phyloP scores from a whole-genome alignment of 2,797 vertebrate species.

The Smutsia gigantea region DNA sequence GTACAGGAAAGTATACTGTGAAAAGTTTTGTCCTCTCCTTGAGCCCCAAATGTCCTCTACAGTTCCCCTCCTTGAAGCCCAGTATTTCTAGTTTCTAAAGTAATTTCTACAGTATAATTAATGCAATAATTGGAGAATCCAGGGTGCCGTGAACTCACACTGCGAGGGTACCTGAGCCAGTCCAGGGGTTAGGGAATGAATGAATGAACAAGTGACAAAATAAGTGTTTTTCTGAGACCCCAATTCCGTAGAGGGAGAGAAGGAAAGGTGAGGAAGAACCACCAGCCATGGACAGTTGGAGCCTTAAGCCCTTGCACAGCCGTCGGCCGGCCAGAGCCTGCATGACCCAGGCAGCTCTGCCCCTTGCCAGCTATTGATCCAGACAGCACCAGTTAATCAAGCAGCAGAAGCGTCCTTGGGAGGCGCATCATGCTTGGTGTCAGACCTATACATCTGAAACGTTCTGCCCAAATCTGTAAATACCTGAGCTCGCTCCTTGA shows the following conservation, averaged over 20 bases:
- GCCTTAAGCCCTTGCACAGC: not conserved
- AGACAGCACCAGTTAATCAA: not conserved
- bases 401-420: not conserved
- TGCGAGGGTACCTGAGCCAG: not conserved
- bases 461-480: not conserved
- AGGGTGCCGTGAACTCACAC: not conserved
- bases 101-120: not conserved
- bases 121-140: not conserved
- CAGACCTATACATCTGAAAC: not conserved
- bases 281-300: not conserved
- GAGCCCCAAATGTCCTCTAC: not conserved
- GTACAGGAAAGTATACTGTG: not conserved
- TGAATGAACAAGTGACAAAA: not conserved
- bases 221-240: not conserved
- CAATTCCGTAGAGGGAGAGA: not conserved
- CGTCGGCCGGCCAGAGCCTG: not conserved
- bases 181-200: not conserved
- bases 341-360: not conserved
- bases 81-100: conserved; percentile 19
- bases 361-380: not conserved
- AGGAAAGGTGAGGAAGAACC: not conserved
- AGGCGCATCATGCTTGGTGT: not conserved
- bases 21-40: not conserved
- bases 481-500: not conserved
- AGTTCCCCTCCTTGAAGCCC: not conserved